Base-by-base conservation (phyloP, 2,797 vertebrate species). In the Pangasius larnaudii region DNA sequence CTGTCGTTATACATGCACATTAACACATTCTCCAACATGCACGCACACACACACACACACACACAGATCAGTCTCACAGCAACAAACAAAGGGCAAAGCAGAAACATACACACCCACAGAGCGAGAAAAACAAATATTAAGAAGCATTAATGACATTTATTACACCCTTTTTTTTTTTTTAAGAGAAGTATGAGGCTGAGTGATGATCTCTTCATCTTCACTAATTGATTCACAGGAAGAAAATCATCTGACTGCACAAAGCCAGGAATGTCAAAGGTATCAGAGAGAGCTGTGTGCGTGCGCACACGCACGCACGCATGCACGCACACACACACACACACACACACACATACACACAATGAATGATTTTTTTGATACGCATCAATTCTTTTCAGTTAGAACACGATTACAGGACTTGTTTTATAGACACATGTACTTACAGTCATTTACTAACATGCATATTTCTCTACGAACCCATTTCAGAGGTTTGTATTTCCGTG, bases 41-140 rank as follows among this genome's bases (percentile, higher is more conserved):
- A 39, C 39, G 4, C 36, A 5, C 2, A 11, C 58, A 59, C 19
- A 59, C 0, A 59, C 88, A 89, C 27, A 19, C 81, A 88, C 85
- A 56, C 63, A 36, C 71, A 24, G 7, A 72, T 4, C 4, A 79
- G 46, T 67, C 58, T 79, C 72, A 67, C 80, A 36, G 33, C 6
- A 8, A 84, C 61, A 84, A 89, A 93, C 92, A 90, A 93, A 93
- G 58, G 81, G 39, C 79, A 53, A 33, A 65, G 69, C 78, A 71
- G 7, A 65, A 30, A 58, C 42, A n/a, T n/a, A 46, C n/a, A 46
- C n/a, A 75, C 46, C 33, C 63, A 74, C 79, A 80, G 53, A 86
- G 53, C 36, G 30, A 63, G 3, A 61, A 67, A 65, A 67, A 46
- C 14, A 77, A 30, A 69, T 6, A 9, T 36, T 65, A 88, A 85